Conservation (phyloP, 2,113 vertebrate genomes). For the Numenius arquata region DNA sequence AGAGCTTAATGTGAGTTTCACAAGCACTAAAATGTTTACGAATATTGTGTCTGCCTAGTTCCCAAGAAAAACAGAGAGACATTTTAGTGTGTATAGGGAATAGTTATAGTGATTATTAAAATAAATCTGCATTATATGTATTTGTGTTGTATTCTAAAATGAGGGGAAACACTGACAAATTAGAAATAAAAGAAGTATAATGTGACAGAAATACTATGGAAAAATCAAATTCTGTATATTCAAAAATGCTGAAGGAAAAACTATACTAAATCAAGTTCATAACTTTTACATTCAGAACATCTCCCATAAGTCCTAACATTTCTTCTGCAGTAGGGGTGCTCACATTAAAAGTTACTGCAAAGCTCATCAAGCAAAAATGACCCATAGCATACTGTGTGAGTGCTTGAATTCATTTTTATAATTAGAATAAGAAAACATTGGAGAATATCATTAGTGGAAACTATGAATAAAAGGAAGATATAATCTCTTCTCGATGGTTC, state of each 20-base stretch:
- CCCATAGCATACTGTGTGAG: background rate
- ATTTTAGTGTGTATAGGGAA: background rate
- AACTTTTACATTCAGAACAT: background rate
- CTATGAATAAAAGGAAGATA: background rate
- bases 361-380: background rate
- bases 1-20: background rate
- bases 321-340: background rate
- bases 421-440: background rate
- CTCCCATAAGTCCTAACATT: background rate
- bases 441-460: background rate
- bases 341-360: background rate
- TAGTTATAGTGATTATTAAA: background rate
- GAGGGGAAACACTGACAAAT: background rate
- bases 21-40: background rate
- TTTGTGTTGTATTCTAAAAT: background rate
- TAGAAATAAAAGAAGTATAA: background rate
- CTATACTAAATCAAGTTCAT: background rate
- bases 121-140: background rate
- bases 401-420: background rate
- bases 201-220: background rate
- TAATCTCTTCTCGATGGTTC: background rate
- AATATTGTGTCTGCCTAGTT: background rate
- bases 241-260: background rate
- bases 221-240: background rate
- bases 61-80: background rate